A percentile compares a stretch with the other conserved stretches of the same genome.
Evolutionary conservation across 2,797 vertebrate species (phyloP).

Genomic region (Eospalax fontanierii): DNA sequence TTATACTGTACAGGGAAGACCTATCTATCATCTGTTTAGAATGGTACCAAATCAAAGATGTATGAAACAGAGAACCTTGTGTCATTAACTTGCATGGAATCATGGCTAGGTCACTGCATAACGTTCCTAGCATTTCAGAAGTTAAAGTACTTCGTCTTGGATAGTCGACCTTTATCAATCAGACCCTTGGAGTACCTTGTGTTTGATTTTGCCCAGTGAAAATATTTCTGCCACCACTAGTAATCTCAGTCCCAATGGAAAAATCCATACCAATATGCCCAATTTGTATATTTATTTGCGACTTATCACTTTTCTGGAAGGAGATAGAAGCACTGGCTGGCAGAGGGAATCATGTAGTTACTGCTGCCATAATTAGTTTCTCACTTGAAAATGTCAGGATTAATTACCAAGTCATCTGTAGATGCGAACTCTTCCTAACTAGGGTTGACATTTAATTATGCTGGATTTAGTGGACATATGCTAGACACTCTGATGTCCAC

Average conservation of each 20-base stretch:
- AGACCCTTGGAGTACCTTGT: not conserved
- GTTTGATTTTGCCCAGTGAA: conserved; percentile 7
- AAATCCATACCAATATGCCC: not conserved
- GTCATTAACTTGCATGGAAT: not conserved
- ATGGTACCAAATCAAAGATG: not conserved
- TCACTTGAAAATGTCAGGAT: conserved; percentile 64
- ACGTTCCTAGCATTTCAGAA: not conserved
- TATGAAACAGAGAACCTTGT: not conserved
- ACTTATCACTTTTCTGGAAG: conserved; percentile 46
- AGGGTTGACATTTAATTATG: conserved; percentile 61
- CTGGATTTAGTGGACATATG: conserved; percentile 30
- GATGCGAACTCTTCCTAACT: conserved; percentile 9
- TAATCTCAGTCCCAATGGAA: conserved; percentile 15
- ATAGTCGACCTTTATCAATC: not conserved
- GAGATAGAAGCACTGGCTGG: conserved; percentile 6
- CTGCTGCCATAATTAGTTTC: conserved; percentile 64
- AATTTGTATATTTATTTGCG: conserved; percentile 23
- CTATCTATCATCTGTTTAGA: not conserved
- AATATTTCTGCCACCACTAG: not conserved
- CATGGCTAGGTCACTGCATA: not conserved
- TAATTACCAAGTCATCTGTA: conserved; percentile 57
- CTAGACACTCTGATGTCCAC: not conserved
- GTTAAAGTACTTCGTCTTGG: not conserved
- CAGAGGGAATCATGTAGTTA: conserved; percentile 27
- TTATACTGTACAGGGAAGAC: not conserved